Evolutionary conservation across 2,113 vertebrate species (phyloP).

Genomic region (Zapus hudsonius): DNA sequence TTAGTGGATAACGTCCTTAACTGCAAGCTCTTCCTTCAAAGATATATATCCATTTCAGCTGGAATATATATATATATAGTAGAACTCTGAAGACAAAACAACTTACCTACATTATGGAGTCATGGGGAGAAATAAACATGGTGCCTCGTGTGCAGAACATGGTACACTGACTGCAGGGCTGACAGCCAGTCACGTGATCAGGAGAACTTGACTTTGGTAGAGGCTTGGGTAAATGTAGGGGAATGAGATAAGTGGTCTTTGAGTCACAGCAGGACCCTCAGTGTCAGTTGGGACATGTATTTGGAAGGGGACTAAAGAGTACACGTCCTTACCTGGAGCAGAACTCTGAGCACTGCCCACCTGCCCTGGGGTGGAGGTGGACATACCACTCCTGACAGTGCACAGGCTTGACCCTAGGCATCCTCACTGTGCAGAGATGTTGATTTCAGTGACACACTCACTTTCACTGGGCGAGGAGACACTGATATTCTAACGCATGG

Average conservation of each 20-base stretch:
- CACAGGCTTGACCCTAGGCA: accelerated
- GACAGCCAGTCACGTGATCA: not conserved
- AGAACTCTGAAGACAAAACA: not conserved
- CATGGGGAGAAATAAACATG: not conserved
- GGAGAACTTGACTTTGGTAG: not conserved
- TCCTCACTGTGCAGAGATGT: not conserved
- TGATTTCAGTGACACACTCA: not conserved
- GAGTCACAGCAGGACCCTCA: not conserved
- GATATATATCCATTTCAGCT: not conserved
- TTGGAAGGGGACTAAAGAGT: not conserved
- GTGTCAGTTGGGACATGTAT: too few species aligned
- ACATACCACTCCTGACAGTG: not conserved
- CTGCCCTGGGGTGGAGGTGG: too few species aligned
- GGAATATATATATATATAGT: not conserved
- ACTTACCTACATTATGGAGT: not conserved
- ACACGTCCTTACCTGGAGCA: accelerated
- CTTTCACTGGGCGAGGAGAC: not conserved
- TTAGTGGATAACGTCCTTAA: conserved; percentile 81
- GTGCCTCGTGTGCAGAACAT: accelerated
- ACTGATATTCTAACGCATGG: not conserved
- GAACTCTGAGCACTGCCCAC: too few species aligned
- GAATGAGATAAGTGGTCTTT: not conserved
- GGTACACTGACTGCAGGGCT: accelerated
- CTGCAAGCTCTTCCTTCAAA: conserved; percentile 76
- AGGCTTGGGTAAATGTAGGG: not conserved